Percentiles rank a stretch among this genome's conserved stretches.
phyloP scores from a whole-genome alignment of 2,113 vertebrate species.

The Onychostoma macrolepis region DNA sequence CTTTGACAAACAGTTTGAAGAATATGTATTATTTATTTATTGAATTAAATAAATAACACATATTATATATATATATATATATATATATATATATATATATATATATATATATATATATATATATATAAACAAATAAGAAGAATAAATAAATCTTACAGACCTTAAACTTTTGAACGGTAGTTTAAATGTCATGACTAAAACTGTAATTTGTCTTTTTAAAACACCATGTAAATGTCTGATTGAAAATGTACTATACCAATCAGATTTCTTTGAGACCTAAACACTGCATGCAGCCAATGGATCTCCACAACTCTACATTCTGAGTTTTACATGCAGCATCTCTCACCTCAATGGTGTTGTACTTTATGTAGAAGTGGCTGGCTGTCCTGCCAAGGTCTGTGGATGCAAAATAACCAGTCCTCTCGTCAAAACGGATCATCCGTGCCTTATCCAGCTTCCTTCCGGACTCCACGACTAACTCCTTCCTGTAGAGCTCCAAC shows the following conservation, averaged over 20 bases:
- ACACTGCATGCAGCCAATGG: not conserved
- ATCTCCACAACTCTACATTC: no score
- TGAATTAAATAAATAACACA: no score
- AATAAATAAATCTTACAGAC: no score
- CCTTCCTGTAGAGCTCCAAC: constrained; percentile 89
- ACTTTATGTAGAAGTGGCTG: constrained; percentile 98
- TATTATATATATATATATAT: no score
- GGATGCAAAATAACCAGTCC: constrained; percentile 94
- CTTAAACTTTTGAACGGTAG: no score
- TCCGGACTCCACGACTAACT: constrained; percentile 88
- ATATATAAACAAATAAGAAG: no score
- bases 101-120: no score
- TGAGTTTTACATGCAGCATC: not conserved
- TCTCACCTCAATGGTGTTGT: constrained; percentile 95
- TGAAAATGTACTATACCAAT: not conserved
- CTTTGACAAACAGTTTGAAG: no score
- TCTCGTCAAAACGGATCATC: constrained; percentile 97
- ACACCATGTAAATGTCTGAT: not conserved
- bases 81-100: no score
- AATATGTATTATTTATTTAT: no score
- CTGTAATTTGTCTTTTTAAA: not conserved
- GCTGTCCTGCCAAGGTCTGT: constrained; percentile 96
- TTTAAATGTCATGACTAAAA: not conserved
- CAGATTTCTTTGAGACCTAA: not conserved
- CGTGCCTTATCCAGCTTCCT: constrained; percentile 93